These are phyloP conservation scores for Cremastinae sp. DNA, from an alignment of 2,888 invertebrate species.

Conservation along the genomic window DNA sequence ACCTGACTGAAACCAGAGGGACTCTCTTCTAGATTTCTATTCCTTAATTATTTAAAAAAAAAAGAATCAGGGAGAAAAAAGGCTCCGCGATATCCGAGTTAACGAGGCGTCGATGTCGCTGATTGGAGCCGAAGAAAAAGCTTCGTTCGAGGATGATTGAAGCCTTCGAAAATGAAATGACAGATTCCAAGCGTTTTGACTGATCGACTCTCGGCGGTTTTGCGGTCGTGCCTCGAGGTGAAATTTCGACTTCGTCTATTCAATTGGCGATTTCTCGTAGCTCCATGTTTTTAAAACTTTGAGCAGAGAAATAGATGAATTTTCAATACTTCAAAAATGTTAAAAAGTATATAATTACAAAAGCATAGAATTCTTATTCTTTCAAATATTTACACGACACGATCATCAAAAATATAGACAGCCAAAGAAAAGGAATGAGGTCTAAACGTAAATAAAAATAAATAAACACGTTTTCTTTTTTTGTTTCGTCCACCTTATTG, in stretches of 20 bases:
- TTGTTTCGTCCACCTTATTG: slow-evolving; percentile 32
- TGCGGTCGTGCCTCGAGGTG: slow-evolving; percentile 9
- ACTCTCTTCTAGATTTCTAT: slow-evolving; percentile 1
- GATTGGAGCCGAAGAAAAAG: slow-evolving; percentile 35
- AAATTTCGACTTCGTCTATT: slow-evolving; percentile 23
- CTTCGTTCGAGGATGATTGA: slow-evolving; percentile 32
- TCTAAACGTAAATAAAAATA: background rate
- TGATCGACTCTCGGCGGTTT: slow-evolving; percentile 39
- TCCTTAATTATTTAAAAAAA: slow-evolving; percentile 8
- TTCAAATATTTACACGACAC: too few species aligned
- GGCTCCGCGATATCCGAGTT: slow-evolving; percentile 1
- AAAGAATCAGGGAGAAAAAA: slow-evolving; percentile 2
- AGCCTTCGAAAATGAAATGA: slow-evolving; percentile 48
- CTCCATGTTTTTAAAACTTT: background rate
- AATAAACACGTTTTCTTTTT: slow-evolving; percentile 30
- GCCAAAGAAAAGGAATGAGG: too few species aligned
- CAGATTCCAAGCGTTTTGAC: slow-evolving; percentile 42
- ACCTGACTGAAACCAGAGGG: slow-evolving; percentile 13
- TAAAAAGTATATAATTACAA: too few species aligned
- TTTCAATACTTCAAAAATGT: too few species aligned
- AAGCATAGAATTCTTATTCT: too few species aligned
- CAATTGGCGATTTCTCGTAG: slow-evolving; percentile 16
- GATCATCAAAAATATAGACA: too few species aligned
- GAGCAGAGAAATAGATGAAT: slow-evolving; percentile 16
- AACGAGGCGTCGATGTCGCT: slow-evolving; percentile 47